Base-by-base conservation (phyloP, 1,140 invertebrate genomes). In the Callitettix versicolor region DNA sequence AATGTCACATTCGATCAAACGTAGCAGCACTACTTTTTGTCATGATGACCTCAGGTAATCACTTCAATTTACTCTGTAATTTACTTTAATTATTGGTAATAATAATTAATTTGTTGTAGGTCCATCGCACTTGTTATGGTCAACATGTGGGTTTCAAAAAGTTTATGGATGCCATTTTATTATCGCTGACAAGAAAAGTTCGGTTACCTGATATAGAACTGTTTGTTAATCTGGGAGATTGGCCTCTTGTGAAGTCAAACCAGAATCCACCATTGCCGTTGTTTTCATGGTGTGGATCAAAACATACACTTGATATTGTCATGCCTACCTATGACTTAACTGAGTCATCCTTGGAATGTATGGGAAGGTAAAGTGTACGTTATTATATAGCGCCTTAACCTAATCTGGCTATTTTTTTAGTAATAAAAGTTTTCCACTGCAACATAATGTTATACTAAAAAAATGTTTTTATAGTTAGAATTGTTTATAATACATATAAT, bases 251-350 rank as follows among this genome's bases (percentile, higher is more conserved):
- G 1, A 69, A 74, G 40, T 76, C 77, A 60, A 70, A 74, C 17
- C 63, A 71, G 14, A 68, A 72, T 38, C 69, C 73, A 14, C 60
- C 69, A 4, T 76, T 86, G 60, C 92, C 94, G n/a, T 83, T 98
- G 52, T 91, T 98, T 67, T 95, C 92, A 33, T 98, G 95, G 94
- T 97, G 94, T 74, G 91, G 91, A 1, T 95, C 90, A 58, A 73
- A 80, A 48, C 79, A 86, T 58, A 83, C 84, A 3, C 71, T 76
- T 62, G 95, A 98, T 72, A 95, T 98, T 68, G 78, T 95, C 48
- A 78, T 97, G 74, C 95, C 95, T 11, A 96, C 93, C 1, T 97
- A 98, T 74, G 92, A 97, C 67, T 77, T 97, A 24, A 95, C 91
- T 2, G 87, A 95, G 74, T 85, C 93, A 7, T 84, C 88, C 1